Evolutionary conservation across 2,797 vertebrate genomes (phyloP).

Genomic region (Phataginus tetradactyla): DNA sequence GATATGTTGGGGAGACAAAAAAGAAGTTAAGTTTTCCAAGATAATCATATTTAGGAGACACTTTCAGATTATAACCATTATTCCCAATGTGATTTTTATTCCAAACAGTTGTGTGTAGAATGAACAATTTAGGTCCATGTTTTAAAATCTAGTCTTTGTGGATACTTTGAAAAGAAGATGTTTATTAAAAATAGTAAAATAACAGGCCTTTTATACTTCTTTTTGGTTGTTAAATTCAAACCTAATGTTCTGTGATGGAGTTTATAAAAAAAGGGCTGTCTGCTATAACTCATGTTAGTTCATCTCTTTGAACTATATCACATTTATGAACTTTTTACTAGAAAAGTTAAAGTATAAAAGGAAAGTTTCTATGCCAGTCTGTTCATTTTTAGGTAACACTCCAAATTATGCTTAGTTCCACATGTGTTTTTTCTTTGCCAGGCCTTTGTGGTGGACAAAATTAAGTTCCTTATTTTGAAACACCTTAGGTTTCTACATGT

Average conservation of each 20-base stretch:
- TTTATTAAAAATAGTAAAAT: not conserved
- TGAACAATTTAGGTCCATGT: not conserved
- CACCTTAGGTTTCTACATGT: not conserved
- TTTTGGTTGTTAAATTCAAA: not conserved
- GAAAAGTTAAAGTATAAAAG: not conserved
- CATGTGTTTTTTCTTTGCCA: not conserved
- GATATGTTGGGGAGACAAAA: not conserved
- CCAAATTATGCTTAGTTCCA: not conserved
- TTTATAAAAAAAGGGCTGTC: not conserved
- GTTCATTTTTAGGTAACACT: not conserved
- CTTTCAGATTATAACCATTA: not conserved
- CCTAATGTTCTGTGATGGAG: not conserved
- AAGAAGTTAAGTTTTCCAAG: not conserved
- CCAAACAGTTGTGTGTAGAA: not conserved
- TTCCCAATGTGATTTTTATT: not conserved
- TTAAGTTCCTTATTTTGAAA: not conserved
- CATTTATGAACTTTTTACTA: not conserved
- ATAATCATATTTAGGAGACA: not conserved
- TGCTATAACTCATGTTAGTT: not conserved
- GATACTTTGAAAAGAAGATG: not conserved
- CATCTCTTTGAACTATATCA: not conserved
- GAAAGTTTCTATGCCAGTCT: not conserved
- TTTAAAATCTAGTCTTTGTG: not conserved
- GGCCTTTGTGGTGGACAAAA: not conserved
- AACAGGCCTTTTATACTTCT: not conserved